phyloP scores from a whole-genome alignment of 1,140 invertebrate genomes.

The Penaeus vannamei region DNA sequence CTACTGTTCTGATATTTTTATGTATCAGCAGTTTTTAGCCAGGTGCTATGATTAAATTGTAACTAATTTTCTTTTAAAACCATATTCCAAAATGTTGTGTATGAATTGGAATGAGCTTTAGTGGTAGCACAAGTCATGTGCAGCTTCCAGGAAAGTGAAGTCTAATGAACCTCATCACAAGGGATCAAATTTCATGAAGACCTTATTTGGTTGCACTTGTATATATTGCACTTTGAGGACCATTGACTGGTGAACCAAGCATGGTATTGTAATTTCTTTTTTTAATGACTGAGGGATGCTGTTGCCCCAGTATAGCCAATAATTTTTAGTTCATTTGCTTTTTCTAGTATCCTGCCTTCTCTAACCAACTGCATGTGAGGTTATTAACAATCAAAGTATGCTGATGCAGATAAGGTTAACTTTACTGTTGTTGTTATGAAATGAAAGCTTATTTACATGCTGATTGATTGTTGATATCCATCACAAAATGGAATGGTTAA shows the following conservation, averaged over 20 bases:
- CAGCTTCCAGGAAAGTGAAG: neutral
- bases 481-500: neutral
- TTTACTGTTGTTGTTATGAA: no score
- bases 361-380: no score
- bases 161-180: conserved; percentile 24
- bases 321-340: conserved; percentile 42
- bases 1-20: no score
- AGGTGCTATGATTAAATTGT: conserved; percentile 7
- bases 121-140: conserved; percentile 13
- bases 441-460: no score
- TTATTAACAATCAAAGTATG: no score
- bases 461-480: no score
- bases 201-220: conserved; percentile 41
- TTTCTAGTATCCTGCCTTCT: neutral
- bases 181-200: conserved; percentile 7
- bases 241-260: conserved; percentile 20
- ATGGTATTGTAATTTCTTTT: conserved; percentile 38
- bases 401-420: no score
- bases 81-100: conserved; percentile 2
- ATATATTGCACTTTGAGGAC: conserved; percentile 45
- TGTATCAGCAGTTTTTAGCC: conserved; percentile 9
- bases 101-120: conserved; percentile 25
- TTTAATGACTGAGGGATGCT: neutral
- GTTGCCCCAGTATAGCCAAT: conserved; percentile 37
- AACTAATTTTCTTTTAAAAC: neutral